Base-by-base conservation (phyloP, 2,888 invertebrate genomes). In the Pandemis corylana region DNA sequence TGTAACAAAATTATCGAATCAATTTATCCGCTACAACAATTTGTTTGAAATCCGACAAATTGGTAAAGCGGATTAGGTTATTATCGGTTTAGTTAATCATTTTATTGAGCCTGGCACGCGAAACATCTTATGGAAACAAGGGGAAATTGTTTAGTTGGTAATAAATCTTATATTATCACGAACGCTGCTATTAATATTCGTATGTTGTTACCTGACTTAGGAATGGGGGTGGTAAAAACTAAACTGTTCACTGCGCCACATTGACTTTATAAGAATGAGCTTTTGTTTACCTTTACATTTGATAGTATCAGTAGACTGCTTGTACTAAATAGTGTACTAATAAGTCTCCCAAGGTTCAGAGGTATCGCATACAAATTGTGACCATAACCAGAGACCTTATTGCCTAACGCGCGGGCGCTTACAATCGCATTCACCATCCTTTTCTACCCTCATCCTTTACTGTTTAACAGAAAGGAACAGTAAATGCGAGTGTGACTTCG, bases 41-140 rank as follows among this genome's bases (percentile, higher is more conserved):
- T 75, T 70, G 70, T 66, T 66, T 75, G 53, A 75, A 70, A 70
- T 36, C 68, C 66, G 74, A 66, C 70, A 70, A 70, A 67, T 73
- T 66, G 74, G 53, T 61, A 53, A 69, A 75, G 46, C 70, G 74
- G 66, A 70, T 75, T 75, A 70, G 51, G 75, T 75, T 75, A 71
- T 75, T 70, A 71, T 75, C 70, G 66, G 70, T 62, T 67, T 44
- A 67, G 67, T 62, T 66, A 56, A 71, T 75, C 10, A 71, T 71
- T 71, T 75, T 70, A 62, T 63, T 67, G 69, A 49, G 44, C 71
- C 12, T 46, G 46, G 41, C 41, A 65, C 65, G 49, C 65, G 12
- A 46, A 28, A 15, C 46, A 64, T 65, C 65, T 49, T 49, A 13
- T 49, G 65, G 7, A 65, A 65, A 65, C 13, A 46, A 46, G 6